Base-by-base conservation (phyloP, 2,113 vertebrate species). In the Raja brachyura region DNA sequence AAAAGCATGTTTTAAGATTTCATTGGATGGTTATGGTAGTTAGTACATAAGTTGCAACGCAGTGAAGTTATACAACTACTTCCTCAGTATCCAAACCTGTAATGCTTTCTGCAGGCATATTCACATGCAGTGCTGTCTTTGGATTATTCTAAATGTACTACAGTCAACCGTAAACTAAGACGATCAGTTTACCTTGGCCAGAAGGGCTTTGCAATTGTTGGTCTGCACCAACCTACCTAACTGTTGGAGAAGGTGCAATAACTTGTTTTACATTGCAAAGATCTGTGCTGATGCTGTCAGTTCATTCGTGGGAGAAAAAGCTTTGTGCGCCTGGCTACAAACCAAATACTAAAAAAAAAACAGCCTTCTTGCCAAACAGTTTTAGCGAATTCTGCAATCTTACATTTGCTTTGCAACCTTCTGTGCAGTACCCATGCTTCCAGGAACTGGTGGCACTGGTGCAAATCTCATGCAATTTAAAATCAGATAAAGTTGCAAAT, bases 401-500 rank as follows among this genome's bases (percentile, higher is more conserved):
- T 63, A 88, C n/a, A 88, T 88, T 88, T 63, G 59, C 4, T 63
- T 88, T 88, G n/a, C 59, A 88, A 28, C 59, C 83, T 88, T 88
- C 56, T 88, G 83, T 88, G 83, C 59, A 63, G 59, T 14, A n/a
- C 83, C 59, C 59, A 31, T 66, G 83, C n/a, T 88, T 88, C 59
- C 83, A 88, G 83, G 59, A 63, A 88, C 8, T 61, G 56, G 56
- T 85, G 75, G 75, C n/a, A 85, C 61, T 88, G 61, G 25, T 88
- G 25, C 14, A n/a, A n/a, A 88, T 63, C 59, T 88, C 83, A 88
- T 88, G 59, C 59, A 88, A 63, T 88, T 28, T 88, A 88, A 88
- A 88, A 88, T 28, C 83, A 88, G 59, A 14, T 85, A 61, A 61
- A n/a, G 56, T 28, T 61, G 83, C 56, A 88, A 88, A 88, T 33